phyloP scores from a whole-genome alignment of 1,140 invertebrate genomes.

The Aphis craccivora region DNA sequence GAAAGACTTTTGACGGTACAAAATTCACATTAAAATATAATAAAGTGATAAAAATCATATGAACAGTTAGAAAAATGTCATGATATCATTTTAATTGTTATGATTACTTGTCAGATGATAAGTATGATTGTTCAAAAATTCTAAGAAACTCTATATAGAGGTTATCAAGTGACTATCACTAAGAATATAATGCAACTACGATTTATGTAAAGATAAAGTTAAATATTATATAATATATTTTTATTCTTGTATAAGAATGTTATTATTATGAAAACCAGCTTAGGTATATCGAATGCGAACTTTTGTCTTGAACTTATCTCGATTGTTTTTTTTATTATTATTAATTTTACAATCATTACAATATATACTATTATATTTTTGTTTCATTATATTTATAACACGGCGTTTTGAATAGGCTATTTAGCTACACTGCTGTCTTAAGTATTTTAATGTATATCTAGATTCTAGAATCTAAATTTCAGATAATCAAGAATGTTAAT shows the following conservation, averaged over 20 bases:
- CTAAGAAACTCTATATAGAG: background rate
- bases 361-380: background rate
- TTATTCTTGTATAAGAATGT: background rate
- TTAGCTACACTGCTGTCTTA: background rate
- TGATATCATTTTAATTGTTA: background rate
- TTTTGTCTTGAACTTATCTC: background rate
- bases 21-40: background rate
- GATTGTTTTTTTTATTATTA: too few relatives aligned
- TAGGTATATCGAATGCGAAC: background rate
- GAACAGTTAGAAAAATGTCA: background rate
- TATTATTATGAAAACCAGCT: background rate
- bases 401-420: background rate
- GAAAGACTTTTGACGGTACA: background rate
- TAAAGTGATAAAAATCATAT: background rate
- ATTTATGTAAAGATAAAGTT: conserved; percentile 1
- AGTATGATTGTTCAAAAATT: background rate
- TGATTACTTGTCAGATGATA: background rate
- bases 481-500: background rate
- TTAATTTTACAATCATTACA: too few relatives aligned
- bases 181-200: background rate
- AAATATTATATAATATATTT: background rate
- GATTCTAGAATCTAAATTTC: too few relatives aligned
- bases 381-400: background rate
- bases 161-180: background rate
- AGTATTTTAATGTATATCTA: background rate